Evolutionary conservation across 2,797 vertebrate genomes (phyloP), one percentile per base, ranked within the genome.

Genomic region (Helarctos malayanus): DNA sequence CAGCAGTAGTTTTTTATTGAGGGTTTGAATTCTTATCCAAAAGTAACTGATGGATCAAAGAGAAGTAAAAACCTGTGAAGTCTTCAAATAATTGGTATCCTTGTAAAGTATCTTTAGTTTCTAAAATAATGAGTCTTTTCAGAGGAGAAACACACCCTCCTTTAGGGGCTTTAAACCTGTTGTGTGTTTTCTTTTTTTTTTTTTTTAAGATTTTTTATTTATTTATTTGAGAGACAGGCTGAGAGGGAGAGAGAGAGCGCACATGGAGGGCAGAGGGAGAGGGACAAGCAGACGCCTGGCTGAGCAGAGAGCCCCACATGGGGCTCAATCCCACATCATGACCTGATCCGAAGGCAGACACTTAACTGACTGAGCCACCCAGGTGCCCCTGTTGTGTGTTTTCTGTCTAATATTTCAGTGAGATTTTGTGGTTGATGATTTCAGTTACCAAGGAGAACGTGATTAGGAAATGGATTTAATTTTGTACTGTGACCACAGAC

Each of bases 61-160:
- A 95, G 90, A 94, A 97, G 65, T 93, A 95, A 96, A 97, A 94
- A 47, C 35, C 86, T 85, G 18, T 82, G 7, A 65, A 96, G 12
- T 95, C 57, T 27, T 95, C 45, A 95, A 85, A 85, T 80, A 96
- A 94, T 92, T 94, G 89, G 16, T 97, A 21, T 95, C 84, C 25
- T 80, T 85, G 69, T 45, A 95, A 95, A 97, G 56, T 89, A 90
- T 52, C 56, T 59, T 95, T 73, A 88, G 80, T 96, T 96, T 94
- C 27, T 93, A 63, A 83, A 89, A 25, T 38, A 88, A 12, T 78
- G 73, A 78, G 29, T 81, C 35, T 97, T 92, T 68, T 7, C 83
- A 49, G 82, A 95, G 78, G 38, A 81, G 84, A 79, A 92, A 29
- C 5, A 38, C 2, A 49, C 2, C 63, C 32, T 91, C n/a, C 21